phyloP scores from a whole-genome alignment of 2,797 vertebrate genomes.

The Peromyscus nudipes region DNA sequence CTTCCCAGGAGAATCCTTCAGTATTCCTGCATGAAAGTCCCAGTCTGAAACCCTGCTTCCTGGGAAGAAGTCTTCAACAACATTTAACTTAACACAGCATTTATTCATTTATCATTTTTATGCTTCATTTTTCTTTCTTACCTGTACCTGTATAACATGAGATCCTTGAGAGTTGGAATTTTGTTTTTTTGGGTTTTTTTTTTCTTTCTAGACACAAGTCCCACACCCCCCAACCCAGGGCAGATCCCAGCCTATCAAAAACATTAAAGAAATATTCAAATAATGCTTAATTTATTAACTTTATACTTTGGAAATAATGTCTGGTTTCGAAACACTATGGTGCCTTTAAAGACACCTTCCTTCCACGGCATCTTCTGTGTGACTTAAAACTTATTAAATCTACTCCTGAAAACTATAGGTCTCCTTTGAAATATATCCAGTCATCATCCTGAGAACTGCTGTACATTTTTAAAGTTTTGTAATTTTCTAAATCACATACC shows the following conservation, averaged over 20 bases:
- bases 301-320: not conserved
- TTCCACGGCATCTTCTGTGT: not conserved
- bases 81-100: not conserved
- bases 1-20: not conserved
- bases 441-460: not conserved
- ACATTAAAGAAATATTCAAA: conserved; percentile 25
- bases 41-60: not conserved
- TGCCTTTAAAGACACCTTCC: not conserved
- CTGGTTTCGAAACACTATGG: not conserved
- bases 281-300: conserved; percentile 15
- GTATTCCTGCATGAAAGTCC: not conserved
- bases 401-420: not conserved
- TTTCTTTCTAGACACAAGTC: not conserved
- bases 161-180: not conserved
- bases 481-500: not conserved
- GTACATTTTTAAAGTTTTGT: conserved; percentile 46
- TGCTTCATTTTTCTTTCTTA: conserved; percentile 42
- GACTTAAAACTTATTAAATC: not conserved
- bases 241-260: not conserved
- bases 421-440: conserved; percentile 46
- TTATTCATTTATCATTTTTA: not conserved
- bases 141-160: not conserved
- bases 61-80: not conserved
- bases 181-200: not conserved
- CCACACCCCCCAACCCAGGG: not conserved